Evolutionary conservation across 1,140 invertebrate species (phyloP).

Genomic region (Chironomus tepperi): DNA sequence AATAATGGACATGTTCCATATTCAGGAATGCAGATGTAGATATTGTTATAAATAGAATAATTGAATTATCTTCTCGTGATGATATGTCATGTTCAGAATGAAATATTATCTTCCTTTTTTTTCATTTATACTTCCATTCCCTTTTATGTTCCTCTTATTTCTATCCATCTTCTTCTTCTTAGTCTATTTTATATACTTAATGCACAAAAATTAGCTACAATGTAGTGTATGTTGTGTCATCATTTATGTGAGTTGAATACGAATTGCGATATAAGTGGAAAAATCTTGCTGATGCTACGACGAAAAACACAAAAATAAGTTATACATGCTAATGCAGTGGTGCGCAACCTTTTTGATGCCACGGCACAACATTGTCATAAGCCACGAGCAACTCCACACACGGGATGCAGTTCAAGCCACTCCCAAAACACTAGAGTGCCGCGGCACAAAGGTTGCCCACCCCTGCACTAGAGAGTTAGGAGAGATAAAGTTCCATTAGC

Average conservation of each 20-base stretch:
- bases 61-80: conserved; percentile 8
- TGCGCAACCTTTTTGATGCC: too few species aligned
- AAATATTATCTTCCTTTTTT: conserved; percentile 9
- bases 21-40: too few species aligned
- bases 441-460: too few species aligned
- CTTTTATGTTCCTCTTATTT: not conserved
- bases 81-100: conserved; percentile 8
- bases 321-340: too few species aligned
- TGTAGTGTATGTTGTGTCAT: conserved; percentile 12
- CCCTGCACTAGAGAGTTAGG: not conserved
- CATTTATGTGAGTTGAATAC: conserved; percentile 1
- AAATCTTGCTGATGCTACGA: not conserved
- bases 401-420: too few species aligned
- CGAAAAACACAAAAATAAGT: too few species aligned
- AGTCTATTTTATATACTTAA: not conserved
- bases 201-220: conserved; percentile 13
- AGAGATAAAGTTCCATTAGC: not conserved
- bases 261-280: conserved; percentile 2
- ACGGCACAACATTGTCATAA: too few species aligned
- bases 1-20: too few species aligned
- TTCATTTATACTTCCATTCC: not conserved
- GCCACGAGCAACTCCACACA: too few species aligned
- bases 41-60: not conserved
- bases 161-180: not conserved
- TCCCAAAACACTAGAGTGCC: too few species aligned